Conservation (phyloP, 2,797 vertebrate species). For the Sebastes itinus region DNA sequence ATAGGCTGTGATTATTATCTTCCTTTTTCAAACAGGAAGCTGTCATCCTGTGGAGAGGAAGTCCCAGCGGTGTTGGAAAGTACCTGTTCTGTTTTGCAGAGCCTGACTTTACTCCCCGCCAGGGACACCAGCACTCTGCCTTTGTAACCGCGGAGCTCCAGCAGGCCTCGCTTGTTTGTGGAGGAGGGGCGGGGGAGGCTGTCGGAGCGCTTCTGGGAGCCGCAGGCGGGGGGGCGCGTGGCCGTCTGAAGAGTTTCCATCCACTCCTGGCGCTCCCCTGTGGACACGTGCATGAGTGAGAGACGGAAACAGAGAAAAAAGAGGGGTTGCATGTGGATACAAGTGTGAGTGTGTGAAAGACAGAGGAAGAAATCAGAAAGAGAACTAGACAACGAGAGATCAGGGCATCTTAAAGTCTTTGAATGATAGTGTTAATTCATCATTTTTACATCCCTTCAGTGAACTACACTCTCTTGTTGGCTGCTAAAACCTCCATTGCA, state of each 20-base stretch:
- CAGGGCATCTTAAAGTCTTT: conserved; percentile 48
- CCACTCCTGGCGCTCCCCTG: conserved; percentile 96
- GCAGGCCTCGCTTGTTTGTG: conserved; percentile 89
- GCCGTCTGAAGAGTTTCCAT: conserved; percentile 87
- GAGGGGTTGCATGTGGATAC: conserved; percentile 27
- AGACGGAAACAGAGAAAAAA: conserved; percentile 29
- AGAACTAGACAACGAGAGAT: conserved; percentile 43
- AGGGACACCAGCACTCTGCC: conserved; percentile 91
- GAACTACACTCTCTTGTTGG: conserved; percentile 13
- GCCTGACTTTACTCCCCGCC: conserved; percentile 90
- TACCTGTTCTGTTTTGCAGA: conserved; percentile 98
- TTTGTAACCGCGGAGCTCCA: conserved; percentile 96
- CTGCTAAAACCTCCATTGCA: conserved; percentile 24
- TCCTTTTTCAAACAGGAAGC: conserved; percentile 61
- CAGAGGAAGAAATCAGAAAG: conserved; percentile 17
- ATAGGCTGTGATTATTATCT: conserved; percentile 52
- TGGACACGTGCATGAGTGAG: conserved; percentile 58
- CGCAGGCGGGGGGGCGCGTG: conserved; percentile 77
- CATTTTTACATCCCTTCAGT: conserved; percentile 36
- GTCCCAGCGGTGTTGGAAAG: conserved; percentile 62
- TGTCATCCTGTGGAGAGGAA: conserved; percentile 65
- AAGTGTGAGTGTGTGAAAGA: neutral
- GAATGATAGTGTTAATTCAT: conserved; percentile 51
- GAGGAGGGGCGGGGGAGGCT: conserved; percentile 67
- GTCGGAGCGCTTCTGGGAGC: conserved; percentile 76